A percentile compares a stretch with the other conserved stretches of the same genome.
Conservation (phyloP, 2,113 vertebrate species). For the Perca flavescens region DNA sequence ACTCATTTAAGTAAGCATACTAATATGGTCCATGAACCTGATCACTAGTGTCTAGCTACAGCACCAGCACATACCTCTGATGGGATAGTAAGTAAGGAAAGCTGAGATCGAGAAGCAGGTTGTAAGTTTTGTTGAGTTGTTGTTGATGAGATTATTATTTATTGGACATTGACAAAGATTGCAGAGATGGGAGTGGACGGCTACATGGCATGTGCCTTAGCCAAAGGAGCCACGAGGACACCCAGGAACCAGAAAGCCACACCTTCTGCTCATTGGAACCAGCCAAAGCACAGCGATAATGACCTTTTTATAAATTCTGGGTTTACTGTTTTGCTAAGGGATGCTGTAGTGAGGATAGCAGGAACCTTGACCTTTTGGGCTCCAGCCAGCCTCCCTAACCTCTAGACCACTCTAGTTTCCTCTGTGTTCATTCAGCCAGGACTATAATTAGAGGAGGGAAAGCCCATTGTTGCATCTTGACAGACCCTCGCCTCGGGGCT, state of each 20-base stretch:
- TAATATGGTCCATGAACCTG: background rate
- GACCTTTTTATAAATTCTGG: slow-evolving; percentile 3
- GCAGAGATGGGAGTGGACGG: no score
- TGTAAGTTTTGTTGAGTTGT: background rate
- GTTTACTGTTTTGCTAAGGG: slow-evolving; percentile 19
- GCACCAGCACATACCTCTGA: background rate
- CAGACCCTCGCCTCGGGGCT: slow-evolving; percentile 48
- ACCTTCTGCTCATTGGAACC: background rate
- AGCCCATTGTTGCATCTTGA: slow-evolving; percentile 72
- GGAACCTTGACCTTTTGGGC: slow-evolving; percentile 57
- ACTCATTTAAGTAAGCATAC: background rate
- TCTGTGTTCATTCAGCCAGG: slow-evolving; percentile 61
- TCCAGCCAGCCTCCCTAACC: slow-evolving; percentile 52
- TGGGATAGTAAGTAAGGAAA: background rate
- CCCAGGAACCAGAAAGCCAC: slow-evolving; percentile 13
- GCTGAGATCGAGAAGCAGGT: background rate
- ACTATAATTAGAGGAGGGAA: slow-evolving; percentile 77
- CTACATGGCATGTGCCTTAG: background rate
- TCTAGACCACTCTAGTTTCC: slow-evolving; percentile 40
- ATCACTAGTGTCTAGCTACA: background rate
- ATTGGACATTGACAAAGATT: no score
- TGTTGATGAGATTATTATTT: no score
- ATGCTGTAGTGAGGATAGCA: slow-evolving; percentile 21
- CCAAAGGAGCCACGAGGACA: slow-evolving; percentile 13
- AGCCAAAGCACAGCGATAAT: slow-evolving; percentile 24